Percentiles rank a stretch among this genome's conserved stretches.
Conservation (phyloP, 2,797 vertebrate genomes). For the Eupleurogrammus muticus region DNA sequence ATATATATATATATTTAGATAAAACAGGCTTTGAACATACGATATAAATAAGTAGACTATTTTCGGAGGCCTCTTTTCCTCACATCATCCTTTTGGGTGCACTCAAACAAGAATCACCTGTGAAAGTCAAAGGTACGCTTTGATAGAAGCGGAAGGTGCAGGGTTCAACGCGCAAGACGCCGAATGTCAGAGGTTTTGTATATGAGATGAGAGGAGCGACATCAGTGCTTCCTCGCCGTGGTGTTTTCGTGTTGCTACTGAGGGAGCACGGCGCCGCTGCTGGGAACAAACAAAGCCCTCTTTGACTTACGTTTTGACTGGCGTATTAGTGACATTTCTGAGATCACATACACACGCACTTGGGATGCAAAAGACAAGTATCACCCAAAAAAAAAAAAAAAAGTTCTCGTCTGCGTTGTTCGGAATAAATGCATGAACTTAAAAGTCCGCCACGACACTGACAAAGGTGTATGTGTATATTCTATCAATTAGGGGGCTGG, state of each 20-base stretch:
- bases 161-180: slow-evolving; percentile 44
- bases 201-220: slow-evolving; percentile 31
- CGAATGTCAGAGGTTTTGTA: slow-evolving; percentile 63
- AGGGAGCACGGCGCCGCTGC: slow-evolving; percentile 40
- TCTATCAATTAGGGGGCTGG: slow-evolving; percentile 8
- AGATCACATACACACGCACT: slow-evolving; percentile 70
- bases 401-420: slow-evolving; percentile 17
- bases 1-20: slow-evolving; percentile 38
- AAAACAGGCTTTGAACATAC: slow-evolving; percentile 57
- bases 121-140: slow-evolving; percentile 67
- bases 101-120: slow-evolving; percentile 62
- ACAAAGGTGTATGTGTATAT: slow-evolving; percentile 29
- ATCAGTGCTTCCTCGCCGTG: slow-evolving; percentile 42
- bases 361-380: slow-evolving; percentile 50
- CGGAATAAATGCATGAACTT: slow-evolving; percentile 38
- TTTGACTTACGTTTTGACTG: slow-evolving; percentile 44
- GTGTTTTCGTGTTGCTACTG: slow-evolving; percentile 41
- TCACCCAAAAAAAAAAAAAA: slow-evolving; percentile 36
- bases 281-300: slow-evolving; percentile 54
- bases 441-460: slow-evolving; percentile 7
- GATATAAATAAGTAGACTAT: slow-evolving; percentile 75
- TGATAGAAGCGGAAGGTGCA: slow-evolving; percentile 66
- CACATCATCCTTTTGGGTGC: slow-evolving; percentile 57
- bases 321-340: slow-evolving; percentile 61
- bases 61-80: slow-evolving; percentile 59